phyloP scores from a whole-genome alignment of 2,888 invertebrate genomes.

The Caenorhabditis sp. region DNA sequence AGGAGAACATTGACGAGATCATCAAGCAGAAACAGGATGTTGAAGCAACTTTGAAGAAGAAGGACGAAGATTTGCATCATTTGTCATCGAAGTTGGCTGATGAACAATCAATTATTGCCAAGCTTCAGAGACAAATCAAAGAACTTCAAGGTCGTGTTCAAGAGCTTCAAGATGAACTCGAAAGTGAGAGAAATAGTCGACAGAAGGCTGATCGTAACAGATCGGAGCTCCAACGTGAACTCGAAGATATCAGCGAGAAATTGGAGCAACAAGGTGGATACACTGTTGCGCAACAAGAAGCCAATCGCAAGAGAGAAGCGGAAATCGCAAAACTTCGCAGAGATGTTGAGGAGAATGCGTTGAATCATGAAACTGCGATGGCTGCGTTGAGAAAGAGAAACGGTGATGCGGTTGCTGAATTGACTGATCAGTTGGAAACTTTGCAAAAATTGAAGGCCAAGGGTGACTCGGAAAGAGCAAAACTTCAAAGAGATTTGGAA shows the following conservation, averaged over 20 bases:
- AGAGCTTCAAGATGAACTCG: slow-evolving; percentile 98
- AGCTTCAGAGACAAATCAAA: slow-evolving; percentile 70
- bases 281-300: slow-evolving; percentile 89
- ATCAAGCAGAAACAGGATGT: slow-evolving; percentile 89
- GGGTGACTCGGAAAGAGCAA: slow-evolving; percentile 93
- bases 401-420: slow-evolving; percentile 94
- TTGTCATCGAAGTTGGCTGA: slow-evolving; percentile 96
- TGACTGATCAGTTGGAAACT: slow-evolving; percentile 99
- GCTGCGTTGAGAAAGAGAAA: slow-evolving; percentile 90
- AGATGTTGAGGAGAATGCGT: slow-evolving; percentile 85
- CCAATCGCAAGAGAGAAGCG: slow-evolving; percentile 99
- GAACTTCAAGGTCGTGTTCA: slow-evolving; percentile 76
- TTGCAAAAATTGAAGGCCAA: slow-evolving; percentile 96
- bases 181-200: slow-evolving; percentile 79
- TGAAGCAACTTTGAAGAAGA: slow-evolving; percentile 72
- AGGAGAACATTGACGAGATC: slow-evolving; percentile 94
- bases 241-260: slow-evolving; percentile 85
- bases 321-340: slow-evolving; percentile 95
- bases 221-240: slow-evolving; percentile 86
- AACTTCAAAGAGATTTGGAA: slow-evolving; percentile 96
- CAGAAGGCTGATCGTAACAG: slow-evolving; percentile 90
- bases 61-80: slow-evolving; percentile 97
- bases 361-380: slow-evolving; percentile 96
- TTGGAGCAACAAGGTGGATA: slow-evolving; percentile 99
- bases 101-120: slow-evolving; percentile 92